Conservation (phyloP, 2,888 invertebrate species). For the Pandemis heparana region DNA sequence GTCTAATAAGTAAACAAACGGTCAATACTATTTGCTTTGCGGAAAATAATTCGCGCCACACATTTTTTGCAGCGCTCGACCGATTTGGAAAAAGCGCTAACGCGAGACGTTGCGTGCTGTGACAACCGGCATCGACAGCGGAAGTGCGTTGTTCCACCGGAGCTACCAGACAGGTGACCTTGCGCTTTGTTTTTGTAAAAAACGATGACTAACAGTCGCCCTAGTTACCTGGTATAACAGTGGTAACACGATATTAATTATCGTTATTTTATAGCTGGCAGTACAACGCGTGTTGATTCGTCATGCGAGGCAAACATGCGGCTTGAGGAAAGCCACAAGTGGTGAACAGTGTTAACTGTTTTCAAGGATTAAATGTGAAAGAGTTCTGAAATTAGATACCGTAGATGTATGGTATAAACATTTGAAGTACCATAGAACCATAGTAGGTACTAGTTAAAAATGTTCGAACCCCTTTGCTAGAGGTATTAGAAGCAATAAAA, state of each 20-base stretch:
- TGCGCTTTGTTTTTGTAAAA: slow-evolving; percentile 69
- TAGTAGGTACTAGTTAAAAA: neutral
- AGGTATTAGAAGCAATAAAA: neutral
- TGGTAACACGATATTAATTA: slow-evolving; percentile 53
- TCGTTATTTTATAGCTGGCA: slow-evolving; percentile 45
- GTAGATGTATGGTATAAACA: neutral
- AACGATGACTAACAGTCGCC: slow-evolving; percentile 56
- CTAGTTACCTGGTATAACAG: slow-evolving; percentile 62
- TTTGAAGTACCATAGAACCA: neutral
- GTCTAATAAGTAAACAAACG: neutral
- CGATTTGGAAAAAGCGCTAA: slow-evolving; percentile 17
- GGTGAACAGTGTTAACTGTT: neutral
- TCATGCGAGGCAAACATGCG: slow-evolving; percentile 8
- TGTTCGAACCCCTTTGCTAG: neutral
- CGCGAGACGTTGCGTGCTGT: slow-evolving; percentile 23
- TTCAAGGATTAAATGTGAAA: neutral
- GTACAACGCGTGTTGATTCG: slow-evolving; percentile 1
- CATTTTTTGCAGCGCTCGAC: neutral
- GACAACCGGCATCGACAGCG: slow-evolving; percentile 51
- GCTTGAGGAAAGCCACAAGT: neutral
- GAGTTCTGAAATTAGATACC: neutral
- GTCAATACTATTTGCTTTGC: neutral
- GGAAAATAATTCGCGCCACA: neutral
- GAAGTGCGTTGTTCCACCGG: slow-evolving; percentile 67
- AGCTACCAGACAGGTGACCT: slow-evolving; percentile 71